Percentiles rank a stretch among this genome's conserved stretches.
Conservation (phyloP, 2,113 vertebrate species). For the Pollachius pollachius region DNA sequence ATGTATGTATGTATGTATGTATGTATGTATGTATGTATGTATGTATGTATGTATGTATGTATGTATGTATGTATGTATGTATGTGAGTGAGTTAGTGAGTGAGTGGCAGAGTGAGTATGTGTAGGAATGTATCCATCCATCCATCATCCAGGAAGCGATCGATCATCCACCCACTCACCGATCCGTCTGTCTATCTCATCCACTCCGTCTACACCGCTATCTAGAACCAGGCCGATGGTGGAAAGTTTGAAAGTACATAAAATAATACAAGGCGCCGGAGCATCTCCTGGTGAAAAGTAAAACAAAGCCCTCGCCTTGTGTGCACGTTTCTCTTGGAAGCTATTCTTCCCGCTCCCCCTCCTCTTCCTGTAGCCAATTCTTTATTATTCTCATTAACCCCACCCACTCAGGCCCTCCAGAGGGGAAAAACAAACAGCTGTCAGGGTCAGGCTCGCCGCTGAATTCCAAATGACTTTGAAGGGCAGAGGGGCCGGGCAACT, state of each 20-base stretch:
- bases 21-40: constrained; percentile 28
- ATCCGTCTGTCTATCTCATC: no score
- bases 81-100: no score
- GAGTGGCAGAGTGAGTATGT: no score
- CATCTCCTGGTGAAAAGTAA: background rate
- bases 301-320: constrained; percentile 4
- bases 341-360: constrained; percentile 28
- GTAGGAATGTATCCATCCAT: background rate
- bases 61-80: constrained; percentile 15
- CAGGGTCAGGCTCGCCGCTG: constrained; percentile 68
- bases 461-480: constrained; percentile 73
- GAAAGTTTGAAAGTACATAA: no score
- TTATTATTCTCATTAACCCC: constrained; percentile 54
- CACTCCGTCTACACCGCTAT: no score
- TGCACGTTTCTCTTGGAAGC: constrained; percentile 8
- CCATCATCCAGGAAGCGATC: constrained; percentile 14
- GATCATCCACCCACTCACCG: no score
- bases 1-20: constrained; percentile 26
- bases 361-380: constrained; percentile 50
- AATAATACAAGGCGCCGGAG: no score
- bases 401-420: constrained; percentile 37
- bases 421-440: constrained; percentile 70
- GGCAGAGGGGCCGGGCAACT: constrained; percentile 60
- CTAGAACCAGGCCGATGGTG: no score
- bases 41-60: constrained; percentile 26